phyloP scores from a whole-genome alignment of 2,797 vertebrate genomes.

The Parauchenoglanis punctatus region DNA sequence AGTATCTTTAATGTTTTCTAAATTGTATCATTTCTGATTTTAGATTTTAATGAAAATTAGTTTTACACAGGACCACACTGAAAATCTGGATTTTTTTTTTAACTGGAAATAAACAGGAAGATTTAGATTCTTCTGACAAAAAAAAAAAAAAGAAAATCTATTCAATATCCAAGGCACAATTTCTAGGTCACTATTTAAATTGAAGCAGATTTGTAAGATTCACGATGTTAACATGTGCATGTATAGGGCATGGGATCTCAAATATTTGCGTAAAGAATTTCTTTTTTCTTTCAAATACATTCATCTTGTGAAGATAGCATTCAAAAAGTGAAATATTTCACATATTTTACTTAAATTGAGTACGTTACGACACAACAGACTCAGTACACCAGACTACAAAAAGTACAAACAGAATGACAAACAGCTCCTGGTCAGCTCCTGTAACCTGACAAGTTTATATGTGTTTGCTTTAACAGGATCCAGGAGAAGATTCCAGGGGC shows the following conservation, averaged over 20 bases:
- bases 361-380: neutral
- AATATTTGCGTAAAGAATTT: neutral
- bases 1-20: no score
- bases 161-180: neutral
- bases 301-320: neutral
- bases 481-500: conserved; percentile 98
- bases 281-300: neutral
- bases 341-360: neutral
- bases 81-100: neutral
- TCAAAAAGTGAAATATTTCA: neutral
- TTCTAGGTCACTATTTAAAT: neutral
- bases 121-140: neutral
- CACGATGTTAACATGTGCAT: neutral
- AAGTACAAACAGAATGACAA: neutral
- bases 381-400: neutral
- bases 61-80: no score
- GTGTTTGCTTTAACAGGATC: conserved; percentile 80
- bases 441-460: conserved; percentile 27
- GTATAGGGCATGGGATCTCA: neutral
- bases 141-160: neutral
- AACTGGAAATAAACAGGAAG: neutral
- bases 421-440: no score
- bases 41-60: no score
- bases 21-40: no score
- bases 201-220: neutral